Evolutionary conservation across 1,140 invertebrate genomes (phyloP).

Genomic region (Gryon sp.): DNA sequence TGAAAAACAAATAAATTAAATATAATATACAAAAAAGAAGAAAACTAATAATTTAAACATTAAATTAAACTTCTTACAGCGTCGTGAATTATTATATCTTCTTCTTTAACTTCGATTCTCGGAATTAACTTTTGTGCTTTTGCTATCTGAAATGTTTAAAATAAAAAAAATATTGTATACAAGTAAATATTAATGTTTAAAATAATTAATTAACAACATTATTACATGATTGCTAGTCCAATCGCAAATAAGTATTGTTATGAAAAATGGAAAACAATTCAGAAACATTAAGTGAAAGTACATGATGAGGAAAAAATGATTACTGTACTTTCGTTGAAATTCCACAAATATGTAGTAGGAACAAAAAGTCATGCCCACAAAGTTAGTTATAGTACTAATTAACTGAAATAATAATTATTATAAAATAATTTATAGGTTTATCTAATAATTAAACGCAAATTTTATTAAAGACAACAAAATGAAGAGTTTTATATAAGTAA

Average conservation of each 20-base stretch:
- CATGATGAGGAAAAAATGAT: constrained; percentile 7
- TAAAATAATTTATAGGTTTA: too few species aligned
- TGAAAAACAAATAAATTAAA: constrained; percentile 2
- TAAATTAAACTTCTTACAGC: constrained; percentile 9
- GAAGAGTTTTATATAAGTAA: too few species aligned
- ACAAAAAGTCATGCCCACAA: constrained; percentile 27
- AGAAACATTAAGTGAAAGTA: constrained; percentile 30
- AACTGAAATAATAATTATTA: constrained; percentile 27
- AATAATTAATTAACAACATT: constrained; percentile 4
- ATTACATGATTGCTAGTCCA: constrained; percentile 43
- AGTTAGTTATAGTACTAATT: constrained; percentile 20
- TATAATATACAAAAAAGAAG: not conserved
- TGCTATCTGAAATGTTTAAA: constrained; percentile 1
- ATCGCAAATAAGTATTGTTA: constrained; percentile 15
- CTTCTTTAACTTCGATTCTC: constrained; percentile 30
- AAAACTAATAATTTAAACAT: too few species aligned
- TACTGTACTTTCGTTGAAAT: constrained; percentile 7
- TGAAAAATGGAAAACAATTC: constrained; percentile 20
- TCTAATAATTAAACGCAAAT: too few species aligned
- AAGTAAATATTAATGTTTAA: not conserved
- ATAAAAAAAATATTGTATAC: not conserved
- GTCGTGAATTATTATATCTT: constrained; percentile 17
- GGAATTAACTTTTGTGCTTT: constrained; percentile 28
- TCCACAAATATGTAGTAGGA: constrained; percentile 45
- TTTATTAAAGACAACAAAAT: too few species aligned